A percentile compares a stretch with the other conserved stretches of the same genome.
phyloP scores from a whole-genome alignment of 2,888 invertebrate genomes.

The Caenorhabditis zanzibari region DNA sequence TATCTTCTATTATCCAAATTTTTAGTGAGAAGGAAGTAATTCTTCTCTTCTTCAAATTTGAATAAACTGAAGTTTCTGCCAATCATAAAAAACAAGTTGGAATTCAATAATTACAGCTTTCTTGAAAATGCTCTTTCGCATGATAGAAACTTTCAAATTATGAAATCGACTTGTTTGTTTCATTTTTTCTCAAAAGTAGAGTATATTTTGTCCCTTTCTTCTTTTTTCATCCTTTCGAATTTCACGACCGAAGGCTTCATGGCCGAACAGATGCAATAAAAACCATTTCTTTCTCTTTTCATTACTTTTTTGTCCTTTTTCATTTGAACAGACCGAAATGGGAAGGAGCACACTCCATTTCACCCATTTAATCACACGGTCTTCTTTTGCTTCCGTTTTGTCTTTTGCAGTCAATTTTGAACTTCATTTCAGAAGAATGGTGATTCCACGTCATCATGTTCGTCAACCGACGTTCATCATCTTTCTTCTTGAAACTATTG shows the following conservation, averaged over 20 bases:
- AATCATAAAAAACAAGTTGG: not conserved
- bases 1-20: not conserved
- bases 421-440: not conserved
- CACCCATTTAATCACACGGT: not conserved
- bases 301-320: constrained; percentile 30
- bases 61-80: too few species aligned
- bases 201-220: not conserved
- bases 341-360: constrained; percentile 7
- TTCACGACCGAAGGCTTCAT: not conserved
- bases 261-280: constrained; percentile 11
- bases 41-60: too few species aligned
- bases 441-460: constrained; percentile 11
- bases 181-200: not conserved
- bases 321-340: constrained; percentile 6
- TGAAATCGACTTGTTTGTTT: constrained; percentile 24
- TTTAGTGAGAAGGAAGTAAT: not conserved
- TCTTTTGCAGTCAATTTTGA: not conserved
- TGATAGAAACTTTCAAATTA: constrained; percentile 8
- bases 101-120: not conserved
- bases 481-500: constrained; percentile 31
- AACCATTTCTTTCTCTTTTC: constrained; percentile 16
- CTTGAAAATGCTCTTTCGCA: constrained; percentile 4
- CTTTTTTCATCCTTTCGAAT: constrained; percentile 7
- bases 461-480: constrained; percentile 21
- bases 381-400: not conserved